Percentiles rank a stretch among this genome's conserved stretches.
These are phyloP conservation scores for Corynorhinus townsendii DNA, from an alignment of 2,113 vertebrate species.

Conservation along the genomic window DNA sequence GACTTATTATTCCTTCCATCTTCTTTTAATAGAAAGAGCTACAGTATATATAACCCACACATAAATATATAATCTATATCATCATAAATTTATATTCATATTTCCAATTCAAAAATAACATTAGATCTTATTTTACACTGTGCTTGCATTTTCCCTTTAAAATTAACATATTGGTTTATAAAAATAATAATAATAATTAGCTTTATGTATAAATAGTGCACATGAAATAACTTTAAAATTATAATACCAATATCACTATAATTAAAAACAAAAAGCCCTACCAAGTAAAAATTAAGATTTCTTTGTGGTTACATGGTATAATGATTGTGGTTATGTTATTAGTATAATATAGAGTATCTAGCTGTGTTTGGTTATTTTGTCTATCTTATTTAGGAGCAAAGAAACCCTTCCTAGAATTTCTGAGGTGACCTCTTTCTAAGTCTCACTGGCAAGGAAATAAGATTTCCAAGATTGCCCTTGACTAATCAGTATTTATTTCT, in stretches of 20 bases:
- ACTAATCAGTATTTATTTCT: neutral
- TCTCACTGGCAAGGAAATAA: neutral
- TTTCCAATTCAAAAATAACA: conserved; percentile 15
- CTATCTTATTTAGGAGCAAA: neutral
- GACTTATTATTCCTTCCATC: neutral
- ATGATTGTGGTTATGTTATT: neutral
- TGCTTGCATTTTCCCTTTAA: neutral
- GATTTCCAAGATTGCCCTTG: neutral
- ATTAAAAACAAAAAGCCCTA: neutral
- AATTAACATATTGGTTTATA: neutral
- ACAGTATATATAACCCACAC: neutral
- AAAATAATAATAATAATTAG: neutral
- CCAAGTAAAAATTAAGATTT: neutral
- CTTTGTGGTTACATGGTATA: neutral
- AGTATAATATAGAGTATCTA: neutral
- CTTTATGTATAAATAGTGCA: neutral
- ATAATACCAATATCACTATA: neutral
- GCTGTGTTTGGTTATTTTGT: neutral
- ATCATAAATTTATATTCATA: neutral
- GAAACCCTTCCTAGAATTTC: neutral
- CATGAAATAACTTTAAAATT: conserved; percentile 22
- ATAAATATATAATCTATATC: neutral
- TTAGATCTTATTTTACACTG: neutral
- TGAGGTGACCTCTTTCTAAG: neutral
- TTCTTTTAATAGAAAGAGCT: neutral